Percentiles rank a stretch among this genome's conserved stretches.
These are phyloP conservation scores for Melolontha melolontha DNA, from an alignment of 2,888 invertebrate genomes.

Conservation along the genomic window DNA sequence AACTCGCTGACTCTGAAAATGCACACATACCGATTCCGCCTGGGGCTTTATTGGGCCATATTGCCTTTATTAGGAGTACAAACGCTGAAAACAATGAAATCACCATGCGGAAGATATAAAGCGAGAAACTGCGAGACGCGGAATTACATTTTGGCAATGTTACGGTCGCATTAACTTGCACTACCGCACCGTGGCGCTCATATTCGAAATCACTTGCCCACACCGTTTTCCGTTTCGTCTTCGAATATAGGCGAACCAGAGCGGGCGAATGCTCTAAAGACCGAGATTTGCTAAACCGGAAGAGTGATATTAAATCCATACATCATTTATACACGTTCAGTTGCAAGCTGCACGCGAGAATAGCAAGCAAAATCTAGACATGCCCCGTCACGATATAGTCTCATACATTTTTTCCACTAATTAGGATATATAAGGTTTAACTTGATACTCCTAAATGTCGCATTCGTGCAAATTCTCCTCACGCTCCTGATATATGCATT, in stretches of 20 bases:
- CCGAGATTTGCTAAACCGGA: slow-evolving; percentile 14
- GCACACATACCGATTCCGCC: slow-evolving; percentile 19
- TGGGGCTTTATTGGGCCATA: slow-evolving; percentile 28
- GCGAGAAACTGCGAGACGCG: slow-evolving; percentile 38
- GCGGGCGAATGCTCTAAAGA: not conserved
- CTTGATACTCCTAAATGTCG: too few species aligned
- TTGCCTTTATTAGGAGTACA: slow-evolving; percentile 37
- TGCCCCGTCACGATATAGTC: too few species aligned
- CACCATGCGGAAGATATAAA: slow-evolving; percentile 38
- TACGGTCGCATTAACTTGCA: slow-evolving; percentile 46
- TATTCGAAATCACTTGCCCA: slow-evolving; percentile 9
- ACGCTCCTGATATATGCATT: too few species aligned
- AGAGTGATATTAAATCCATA: slow-evolving; percentile 38
- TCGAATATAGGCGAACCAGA: not conserved
- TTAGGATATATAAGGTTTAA: too few species aligned
- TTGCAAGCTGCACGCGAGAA: too few species aligned
- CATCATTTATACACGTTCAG: slow-evolving; percentile 6
- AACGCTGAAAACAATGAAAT: slow-evolving; percentile 36
- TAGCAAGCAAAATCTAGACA: too few species aligned
- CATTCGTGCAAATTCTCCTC: too few species aligned
- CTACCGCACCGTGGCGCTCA: slow-evolving; percentile 12
- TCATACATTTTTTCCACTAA: too few species aligned
- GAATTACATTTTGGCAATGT: slow-evolving; percentile 45
- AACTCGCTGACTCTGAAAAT: slow-evolving; percentile 10
- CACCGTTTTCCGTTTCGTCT: not conserved